Percentiles rank a stretch among this genome's conserved stretches.
These are phyloP conservation scores for Torymus aiolomorphi DNA, from an alignment of 2,888 invertebrate genomes.

Conservation along the genomic window DNA sequence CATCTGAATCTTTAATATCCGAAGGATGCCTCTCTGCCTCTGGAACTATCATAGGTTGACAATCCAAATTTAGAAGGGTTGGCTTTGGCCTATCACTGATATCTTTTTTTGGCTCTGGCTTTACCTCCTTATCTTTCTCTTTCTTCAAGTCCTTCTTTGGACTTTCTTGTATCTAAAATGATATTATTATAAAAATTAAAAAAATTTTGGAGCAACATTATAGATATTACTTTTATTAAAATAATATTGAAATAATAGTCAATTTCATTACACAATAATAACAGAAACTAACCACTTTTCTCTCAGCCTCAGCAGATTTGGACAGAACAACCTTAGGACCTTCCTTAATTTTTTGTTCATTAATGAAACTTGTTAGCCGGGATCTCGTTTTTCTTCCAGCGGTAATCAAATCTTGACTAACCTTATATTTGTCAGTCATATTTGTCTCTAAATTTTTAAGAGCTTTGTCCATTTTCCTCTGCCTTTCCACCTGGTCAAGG, in stretches of 20 bases:
- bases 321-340: slow-evolving; percentile 17
- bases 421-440: slow-evolving; percentile 60
- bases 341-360: slow-evolving; percentile 5
- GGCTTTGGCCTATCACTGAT: no score
- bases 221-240: not conserved
- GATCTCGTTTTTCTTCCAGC: slow-evolving; percentile 60
- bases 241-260: not conserved
- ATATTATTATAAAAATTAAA: no score
- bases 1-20: not conserved
- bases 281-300: slow-evolving; percentile 25
- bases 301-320: not conserved
- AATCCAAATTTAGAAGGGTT: no score
- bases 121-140: no score
- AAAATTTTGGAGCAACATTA: not conserved
- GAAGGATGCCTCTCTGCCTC: no score
- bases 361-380: slow-evolving; percentile 1
- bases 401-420: slow-evolving; percentile 56
- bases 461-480: slow-evolving; percentile 62
- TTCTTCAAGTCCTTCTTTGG: no score
- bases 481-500: slow-evolving; percentile 64
- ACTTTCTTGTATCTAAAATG: no score
- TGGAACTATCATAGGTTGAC: no score
- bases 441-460: slow-evolving; percentile 66
- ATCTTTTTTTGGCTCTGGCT: no score
- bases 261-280: not conserved